A percentile compares a stretch with the other conserved stretches of the same genome.
Conservation (phyloP, 2,888 invertebrate genomes). For the Nipponacmea schrenckii region DNA sequence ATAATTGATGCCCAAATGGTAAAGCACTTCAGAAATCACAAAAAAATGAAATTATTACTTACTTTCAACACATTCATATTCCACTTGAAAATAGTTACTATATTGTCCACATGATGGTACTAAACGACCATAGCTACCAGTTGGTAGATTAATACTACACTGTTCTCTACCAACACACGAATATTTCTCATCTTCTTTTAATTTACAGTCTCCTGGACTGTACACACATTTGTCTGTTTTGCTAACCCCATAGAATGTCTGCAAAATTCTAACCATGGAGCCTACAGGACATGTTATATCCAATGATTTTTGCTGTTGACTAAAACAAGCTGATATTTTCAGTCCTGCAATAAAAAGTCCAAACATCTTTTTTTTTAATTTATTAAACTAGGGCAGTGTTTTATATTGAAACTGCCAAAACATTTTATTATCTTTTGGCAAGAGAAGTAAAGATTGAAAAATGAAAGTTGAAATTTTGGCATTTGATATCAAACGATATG, state of each 20-base stretch:
- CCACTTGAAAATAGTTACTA: slow-evolving; percentile 63
- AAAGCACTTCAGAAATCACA: too few relatives aligned
- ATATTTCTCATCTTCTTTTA: slow-evolving; percentile 48
- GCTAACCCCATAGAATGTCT: slow-evolving; percentile 60
- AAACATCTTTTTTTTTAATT: background rate
- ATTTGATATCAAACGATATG: too few relatives aligned
- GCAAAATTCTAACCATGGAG: slow-evolving; percentile 55
- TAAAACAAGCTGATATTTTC: slow-evolving; percentile 51
- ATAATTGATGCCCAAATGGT: too few relatives aligned
- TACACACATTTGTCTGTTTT: slow-evolving; percentile 41
- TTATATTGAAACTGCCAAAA: background rate
- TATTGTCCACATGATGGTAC: slow-evolving; percentile 48
- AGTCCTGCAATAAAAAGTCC: background rate
- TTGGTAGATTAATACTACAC: slow-evolving; percentile 56
- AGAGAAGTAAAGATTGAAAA: too few relatives aligned
- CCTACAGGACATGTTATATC: slow-evolving; percentile 55
- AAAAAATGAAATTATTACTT: background rate
- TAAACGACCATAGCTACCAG: slow-evolving; percentile 44
- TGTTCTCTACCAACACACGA: slow-evolving; percentile 54
- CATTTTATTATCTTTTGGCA: background rate
- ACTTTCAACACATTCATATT: slow-evolving; percentile 55
- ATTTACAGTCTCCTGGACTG: slow-evolving; percentile 52
- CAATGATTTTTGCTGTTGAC: slow-evolving; percentile 41
- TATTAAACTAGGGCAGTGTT: too few relatives aligned
- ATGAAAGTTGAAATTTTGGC: too few relatives aligned